Base-by-base conservation (phyloP, 2,888 invertebrate species). In the Diploptera punctata region DNA sequence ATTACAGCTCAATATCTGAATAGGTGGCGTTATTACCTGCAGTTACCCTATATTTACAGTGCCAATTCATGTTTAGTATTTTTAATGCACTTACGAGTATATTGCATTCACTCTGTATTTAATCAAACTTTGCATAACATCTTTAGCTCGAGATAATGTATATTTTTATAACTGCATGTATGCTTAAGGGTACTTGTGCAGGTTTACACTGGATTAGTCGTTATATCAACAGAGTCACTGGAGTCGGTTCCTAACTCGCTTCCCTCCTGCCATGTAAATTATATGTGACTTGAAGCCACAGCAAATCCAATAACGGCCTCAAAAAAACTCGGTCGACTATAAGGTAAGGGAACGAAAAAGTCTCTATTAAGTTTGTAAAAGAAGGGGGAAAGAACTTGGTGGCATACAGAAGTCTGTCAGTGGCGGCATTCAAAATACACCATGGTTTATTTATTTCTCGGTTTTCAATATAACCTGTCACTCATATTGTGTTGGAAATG, bases 221-320 rank as follows among this genome's bases (percentile, higher is more conserved):
- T 13, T 29, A 24, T n/a, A 57, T 57, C 29, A 24, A 31, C 31
- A 57, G 31, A 57, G 57, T 29, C 57, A n/a, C 1, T 29, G 57
- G 13, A 57, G 57, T 29, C 57, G 31, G 57, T 24, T 52, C 24
- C 52, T 24, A 24, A 52, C 57, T 57, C 1, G 10, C 16, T 29
- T 29, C 57, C 57, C 57, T 29, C 29, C 9, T 16, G 57, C 26
- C 65, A 65, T 65, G 65, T 65, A 65, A 65, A 65, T 65, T 65
- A 65, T 26, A 38, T 65, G 65, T 65, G 65, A 65, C 65, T 65
- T 16, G 65, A 65, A 65, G 65, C 65, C 65, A 4, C 65, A 65
- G 65, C 65, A 65, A 65, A 65, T 65, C 65, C 65, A 65, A 65
- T 65, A 65, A 65, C 65, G 44, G 16, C 47, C 65, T 65, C 65